phyloP scores from a whole-genome alignment of 2,113 vertebrate species.

The Verasper variegatus region DNA sequence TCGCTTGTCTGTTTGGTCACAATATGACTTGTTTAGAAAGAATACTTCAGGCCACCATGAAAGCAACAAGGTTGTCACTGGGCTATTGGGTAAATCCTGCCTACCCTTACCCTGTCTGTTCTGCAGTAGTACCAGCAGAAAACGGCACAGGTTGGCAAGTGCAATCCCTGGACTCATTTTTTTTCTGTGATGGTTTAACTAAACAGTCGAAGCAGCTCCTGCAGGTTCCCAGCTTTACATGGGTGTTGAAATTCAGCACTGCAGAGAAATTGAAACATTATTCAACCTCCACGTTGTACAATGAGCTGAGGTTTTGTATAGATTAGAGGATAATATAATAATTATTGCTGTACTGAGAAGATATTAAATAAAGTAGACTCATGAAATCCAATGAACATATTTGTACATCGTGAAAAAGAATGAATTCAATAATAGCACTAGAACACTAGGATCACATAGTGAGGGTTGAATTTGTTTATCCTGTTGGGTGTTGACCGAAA shows the following conservation, averaged over 20 bases:
- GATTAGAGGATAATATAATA: no score
- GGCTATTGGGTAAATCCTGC: background rate
- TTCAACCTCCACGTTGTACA: background rate
- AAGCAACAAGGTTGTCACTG: background rate
- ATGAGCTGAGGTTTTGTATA: slow-evolving; percentile 1
- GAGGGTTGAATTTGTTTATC: no score
- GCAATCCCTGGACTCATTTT: background rate
- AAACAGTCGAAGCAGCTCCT: background rate
- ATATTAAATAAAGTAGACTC: background rate
- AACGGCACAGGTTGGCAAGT: background rate
- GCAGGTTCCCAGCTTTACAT: background rate
- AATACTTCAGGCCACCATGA: background rate
- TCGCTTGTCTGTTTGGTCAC: background rate
- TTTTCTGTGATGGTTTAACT: background rate
- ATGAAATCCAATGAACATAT: no score
- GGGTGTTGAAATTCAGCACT: background rate
- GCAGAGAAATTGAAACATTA: background rate
- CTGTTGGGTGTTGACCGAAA: no score
- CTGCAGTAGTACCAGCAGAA: background rate
- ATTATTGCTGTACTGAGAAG: background rate
- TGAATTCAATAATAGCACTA: no score
- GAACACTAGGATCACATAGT: no score
- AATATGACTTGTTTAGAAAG: slow-evolving; percentile 4
- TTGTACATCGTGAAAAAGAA: no score
- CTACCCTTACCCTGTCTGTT: background rate